Base-by-base conservation (phyloP, 2,113 vertebrate genomes). In the Datnioides undecimradiatus region DNA sequence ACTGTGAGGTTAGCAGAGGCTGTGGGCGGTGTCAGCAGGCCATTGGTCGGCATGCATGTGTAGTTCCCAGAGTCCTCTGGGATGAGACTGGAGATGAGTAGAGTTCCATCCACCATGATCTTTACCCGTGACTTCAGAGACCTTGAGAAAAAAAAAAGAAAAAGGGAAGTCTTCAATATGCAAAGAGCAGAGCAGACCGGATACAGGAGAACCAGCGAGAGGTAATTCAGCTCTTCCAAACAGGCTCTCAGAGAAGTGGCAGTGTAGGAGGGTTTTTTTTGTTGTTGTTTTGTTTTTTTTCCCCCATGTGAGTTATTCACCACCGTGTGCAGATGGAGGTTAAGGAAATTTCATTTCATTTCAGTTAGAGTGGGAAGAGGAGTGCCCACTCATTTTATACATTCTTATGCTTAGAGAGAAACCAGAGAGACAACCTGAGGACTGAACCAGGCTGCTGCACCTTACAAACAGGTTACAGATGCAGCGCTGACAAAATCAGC, bases 101-200 rank as follows among this genome's bases (percentile, higher is more conserved):
- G 95, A 31, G 97, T 99, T 36, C 98, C 98, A 0, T 99, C 98
- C 49, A 99, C 96, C 94, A 97, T 93, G 74, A 99, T 91, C 40
- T 96, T 97, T 55, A 99, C 96, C 3, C 98, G 96, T 2, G 96
- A 93, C 92, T 96, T 97, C 51, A 99, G 94, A 79, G 87, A 95
- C 84, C 98, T 99, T 73, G 5, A 54, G 70, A 29, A 27, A 54
- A 63, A 62, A 4, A 36, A 38, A 85, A 64, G 85, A 49, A 66
- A 45, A 4, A 38, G 2, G 52, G 54, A 75, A 75, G 40, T n/a
- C 12, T 45, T 67, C 19, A 59, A 49, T 6, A 69, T 27, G 16
- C 13, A 43, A 45, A 64, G 31, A 64, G 60, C 14, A 69, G 69
- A 71, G 2, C n/a, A 2, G 45, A 3, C 29, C n/a, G n/a, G n/a